Conservation (phyloP, 2,888 invertebrate species). For the Alloplasta piceator region DNA sequence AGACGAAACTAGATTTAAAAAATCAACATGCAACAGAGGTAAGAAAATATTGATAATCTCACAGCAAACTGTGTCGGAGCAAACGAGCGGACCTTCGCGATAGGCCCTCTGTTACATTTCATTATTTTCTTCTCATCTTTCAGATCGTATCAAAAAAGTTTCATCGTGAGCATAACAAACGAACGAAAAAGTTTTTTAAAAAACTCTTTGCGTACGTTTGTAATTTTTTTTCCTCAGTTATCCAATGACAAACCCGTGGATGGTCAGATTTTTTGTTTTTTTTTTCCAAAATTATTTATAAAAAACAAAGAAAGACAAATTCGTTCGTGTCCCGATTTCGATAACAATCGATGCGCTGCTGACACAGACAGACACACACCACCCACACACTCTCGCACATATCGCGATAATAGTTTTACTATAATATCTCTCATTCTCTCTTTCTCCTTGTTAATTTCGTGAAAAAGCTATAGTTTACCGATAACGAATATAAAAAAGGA, state of each 20-base stretch:
- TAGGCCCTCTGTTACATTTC: conserved; percentile 74
- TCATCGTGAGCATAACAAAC: conserved; percentile 35
- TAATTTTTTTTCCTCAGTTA: conserved; percentile 34
- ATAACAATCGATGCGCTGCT: conserved; percentile 66
- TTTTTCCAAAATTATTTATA: conserved; percentile 13
- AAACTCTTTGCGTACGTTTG: conserved; percentile 28
- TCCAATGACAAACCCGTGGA: conserved; percentile 35
- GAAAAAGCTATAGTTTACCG: conserved; percentile 80
- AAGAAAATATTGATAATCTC: conserved; percentile 58
- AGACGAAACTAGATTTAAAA: conserved; percentile 68
- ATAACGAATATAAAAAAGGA: conserved; percentile 76
- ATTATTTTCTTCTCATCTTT: conserved; percentile 13
- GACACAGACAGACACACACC: conserved; percentile 51
- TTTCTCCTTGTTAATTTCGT: conserved; percentile 72
- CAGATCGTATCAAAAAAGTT: conserved; percentile 22
- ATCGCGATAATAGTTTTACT: conserved; percentile 46
- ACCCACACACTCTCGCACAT: conserved; percentile 42
- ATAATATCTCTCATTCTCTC: neutral
- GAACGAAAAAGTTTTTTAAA: neutral
- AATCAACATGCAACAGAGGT: conserved; percentile 66
- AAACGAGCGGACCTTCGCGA: conserved; percentile 60
- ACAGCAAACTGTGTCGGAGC: conserved; percentile 50
- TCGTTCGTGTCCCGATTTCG: conserved; percentile 44
- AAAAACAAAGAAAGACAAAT: conserved; percentile 38
- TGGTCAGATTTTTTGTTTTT: conserved; percentile 9